phyloP scores from a whole-genome alignment of 2,888 invertebrate species.

The Aspidiotus rigidus region DNA sequence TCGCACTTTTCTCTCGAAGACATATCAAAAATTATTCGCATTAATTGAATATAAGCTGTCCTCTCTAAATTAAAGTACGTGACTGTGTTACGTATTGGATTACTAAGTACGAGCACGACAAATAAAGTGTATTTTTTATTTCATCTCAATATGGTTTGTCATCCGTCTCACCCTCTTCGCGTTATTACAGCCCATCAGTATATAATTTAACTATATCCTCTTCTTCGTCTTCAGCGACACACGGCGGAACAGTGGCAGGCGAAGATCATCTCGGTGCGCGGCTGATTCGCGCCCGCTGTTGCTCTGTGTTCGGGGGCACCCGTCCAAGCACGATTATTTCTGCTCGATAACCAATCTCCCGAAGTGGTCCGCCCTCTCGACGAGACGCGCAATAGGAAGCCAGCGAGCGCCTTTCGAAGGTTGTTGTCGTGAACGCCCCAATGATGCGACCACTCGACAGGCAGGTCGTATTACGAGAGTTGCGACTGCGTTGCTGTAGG shows the following conservation, averaged over 20 bases:
- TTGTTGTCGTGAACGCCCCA: constrained; percentile 11
- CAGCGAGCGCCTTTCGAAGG: constrained; percentile 9
- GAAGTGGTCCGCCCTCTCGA: constrained; percentile 17
- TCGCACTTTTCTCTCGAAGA: neutral
- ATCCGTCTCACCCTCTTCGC: neutral
- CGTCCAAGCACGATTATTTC: constrained; percentile 11
- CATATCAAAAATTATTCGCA: neutral
- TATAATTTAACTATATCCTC: neutral
- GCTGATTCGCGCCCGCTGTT: constrained; percentile 7
- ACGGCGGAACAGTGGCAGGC: neutral
- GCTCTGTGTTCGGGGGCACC: constrained; percentile 14
- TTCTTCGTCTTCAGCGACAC: neutral
- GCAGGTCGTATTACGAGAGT: neutral
- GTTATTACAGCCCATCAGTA: neutral
- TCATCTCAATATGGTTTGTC: constrained; percentile 4
- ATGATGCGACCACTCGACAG: constrained; percentile 17
- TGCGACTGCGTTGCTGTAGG: constrained; percentile 22
- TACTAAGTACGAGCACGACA: constrained; percentile 1
- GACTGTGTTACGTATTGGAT: constrained; percentile 1
- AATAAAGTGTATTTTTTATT: neutral
- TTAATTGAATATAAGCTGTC: neutral
- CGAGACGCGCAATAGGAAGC: constrained; percentile 15
- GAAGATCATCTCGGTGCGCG: neutral
- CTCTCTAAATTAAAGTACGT: constrained; percentile 3
- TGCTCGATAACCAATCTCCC: constrained; percentile 14